These are phyloP conservation scores for Pyrocephalus nanus DNA, from an alignment of 2,797 vertebrate species.

Conservation along the genomic window DNA sequence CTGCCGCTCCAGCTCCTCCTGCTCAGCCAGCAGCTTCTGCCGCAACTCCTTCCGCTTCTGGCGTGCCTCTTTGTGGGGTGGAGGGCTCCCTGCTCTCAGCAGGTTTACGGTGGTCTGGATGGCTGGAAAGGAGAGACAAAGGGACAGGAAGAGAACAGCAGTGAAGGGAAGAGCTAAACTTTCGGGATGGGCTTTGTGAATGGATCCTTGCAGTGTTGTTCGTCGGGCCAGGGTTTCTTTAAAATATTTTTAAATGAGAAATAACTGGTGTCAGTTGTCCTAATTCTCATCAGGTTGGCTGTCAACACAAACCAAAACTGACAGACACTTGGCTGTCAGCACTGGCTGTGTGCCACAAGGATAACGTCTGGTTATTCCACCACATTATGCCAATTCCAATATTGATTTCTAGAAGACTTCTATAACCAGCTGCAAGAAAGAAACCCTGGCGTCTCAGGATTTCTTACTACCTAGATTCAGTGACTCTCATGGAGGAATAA, in stretches of 20 bases:
- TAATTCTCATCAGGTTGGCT: neutral
- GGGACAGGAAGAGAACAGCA: neutral
- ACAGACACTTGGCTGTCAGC: neutral
- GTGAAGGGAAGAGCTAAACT: neutral
- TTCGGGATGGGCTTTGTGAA: neutral
- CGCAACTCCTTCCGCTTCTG: slow-evolving; percentile 87
- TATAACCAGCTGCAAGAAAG: neutral
- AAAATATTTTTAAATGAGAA: neutral
- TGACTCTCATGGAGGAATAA: neutral
- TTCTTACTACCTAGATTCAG: neutral
- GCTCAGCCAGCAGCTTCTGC: slow-evolving; percentile 86
- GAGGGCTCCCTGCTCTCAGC: slow-evolving; percentile 81
- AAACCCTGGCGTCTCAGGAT: neutral
- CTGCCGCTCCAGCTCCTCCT: slow-evolving; percentile 89
- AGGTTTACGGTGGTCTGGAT: slow-evolving; percentile 88
- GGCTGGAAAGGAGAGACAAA: slow-evolving; percentile 71
- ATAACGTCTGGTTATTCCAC: neutral
- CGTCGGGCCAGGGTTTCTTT: neutral
- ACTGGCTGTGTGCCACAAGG: neutral
- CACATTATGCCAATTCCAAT: neutral
- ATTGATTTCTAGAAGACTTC: neutral
- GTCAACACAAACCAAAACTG: neutral
- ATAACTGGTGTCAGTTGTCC: neutral
- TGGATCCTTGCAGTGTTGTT: neutral
- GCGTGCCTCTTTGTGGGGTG: slow-evolving; percentile 88